Evolutionary conservation across 2,113 vertebrate genomes (phyloP).

Genomic region (Channa argus): DNA sequence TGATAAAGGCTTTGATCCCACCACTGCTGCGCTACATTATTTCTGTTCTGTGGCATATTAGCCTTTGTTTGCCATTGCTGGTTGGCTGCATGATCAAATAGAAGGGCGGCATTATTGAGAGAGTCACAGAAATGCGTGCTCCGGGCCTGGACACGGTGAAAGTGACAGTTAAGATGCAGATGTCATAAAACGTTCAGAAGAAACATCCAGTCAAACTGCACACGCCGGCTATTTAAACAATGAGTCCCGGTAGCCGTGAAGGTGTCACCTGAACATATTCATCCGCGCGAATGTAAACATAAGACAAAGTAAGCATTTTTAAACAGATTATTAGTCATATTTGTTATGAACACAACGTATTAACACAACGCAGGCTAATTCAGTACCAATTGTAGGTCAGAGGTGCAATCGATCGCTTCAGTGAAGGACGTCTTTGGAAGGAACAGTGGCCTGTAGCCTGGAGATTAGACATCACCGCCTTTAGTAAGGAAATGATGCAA

Average conservation of each 20-base stretch:
- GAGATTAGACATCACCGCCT: background rate
- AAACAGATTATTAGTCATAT: background rate
- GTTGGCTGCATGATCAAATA: no score
- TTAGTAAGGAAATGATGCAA: background rate
- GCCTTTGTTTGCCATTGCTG: no score
- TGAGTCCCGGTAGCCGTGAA: conserved; percentile 76
- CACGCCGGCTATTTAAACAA: conserved; percentile 80
- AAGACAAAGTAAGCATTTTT: conserved; percentile 25
- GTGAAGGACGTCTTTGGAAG: background rate
- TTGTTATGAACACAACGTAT: no score
- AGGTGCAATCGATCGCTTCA: background rate
- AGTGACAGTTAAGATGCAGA: background rate
- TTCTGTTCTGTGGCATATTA: no score
- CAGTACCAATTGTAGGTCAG: no score
- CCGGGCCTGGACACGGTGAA: no score
- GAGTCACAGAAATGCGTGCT: no score
- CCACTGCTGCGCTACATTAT: no score
- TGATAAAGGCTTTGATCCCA: no score
- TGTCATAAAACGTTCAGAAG: conserved; percentile 34
- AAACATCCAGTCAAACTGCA: conserved; percentile 56
- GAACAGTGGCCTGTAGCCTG: background rate
- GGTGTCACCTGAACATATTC: conserved; percentile 84
- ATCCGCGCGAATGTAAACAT: conserved; percentile 83
- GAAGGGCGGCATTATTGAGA: no score
- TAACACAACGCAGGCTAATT: no score